phyloP scores from a whole-genome alignment of 2,888 invertebrate species.

The Dugesia japonica region DNA sequence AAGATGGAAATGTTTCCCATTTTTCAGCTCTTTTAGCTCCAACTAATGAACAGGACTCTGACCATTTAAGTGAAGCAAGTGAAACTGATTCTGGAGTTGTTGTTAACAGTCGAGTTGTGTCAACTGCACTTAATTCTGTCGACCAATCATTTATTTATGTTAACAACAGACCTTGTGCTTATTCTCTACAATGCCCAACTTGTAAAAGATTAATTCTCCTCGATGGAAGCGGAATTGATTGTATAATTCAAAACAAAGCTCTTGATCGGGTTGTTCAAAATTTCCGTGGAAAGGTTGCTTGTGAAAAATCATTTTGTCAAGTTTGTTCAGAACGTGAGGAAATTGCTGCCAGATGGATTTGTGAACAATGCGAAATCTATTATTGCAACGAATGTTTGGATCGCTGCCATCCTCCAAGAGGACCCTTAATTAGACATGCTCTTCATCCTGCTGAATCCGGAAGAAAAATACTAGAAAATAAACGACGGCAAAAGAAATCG shows the following conservation, averaged over 20 bases:
- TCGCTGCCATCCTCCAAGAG: conserved; percentile 73
- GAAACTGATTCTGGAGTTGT: conserved; percentile 89
- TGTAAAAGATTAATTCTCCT: conserved; percentile 27
- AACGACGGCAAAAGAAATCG: conserved; percentile 44
- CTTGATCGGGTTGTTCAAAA: conserved; percentile 24
- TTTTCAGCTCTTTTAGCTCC: background rate
- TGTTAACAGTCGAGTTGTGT: background rate
- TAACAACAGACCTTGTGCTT: background rate
- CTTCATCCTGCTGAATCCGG: conserved; percentile 57
- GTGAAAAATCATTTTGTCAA: conserved; percentile 53
- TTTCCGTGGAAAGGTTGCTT: background rate
- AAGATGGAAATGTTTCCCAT: background rate
- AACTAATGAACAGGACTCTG: background rate
- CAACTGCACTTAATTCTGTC: background rate
- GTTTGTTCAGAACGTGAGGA: conserved; percentile 57
- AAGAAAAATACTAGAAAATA: conserved; percentile 40
- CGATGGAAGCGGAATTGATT: conserved; percentile 24
- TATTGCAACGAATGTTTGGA: conserved; percentile 77
- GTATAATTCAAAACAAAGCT: conserved; percentile 26
- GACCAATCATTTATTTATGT: conserved; percentile 7
- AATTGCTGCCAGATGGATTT: background rate
- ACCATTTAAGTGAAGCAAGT: conserved; percentile 71
- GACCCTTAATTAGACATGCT: conserved; percentile 73
- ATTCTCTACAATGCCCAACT: conserved; percentile 16
- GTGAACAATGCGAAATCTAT: conserved; percentile 55